Percentiles rank a stretch among this genome's conserved stretches.
Evolutionary conservation across 2,797 vertebrate species (phyloP).

Genomic region (Aeoliscus strigatus): DNA sequence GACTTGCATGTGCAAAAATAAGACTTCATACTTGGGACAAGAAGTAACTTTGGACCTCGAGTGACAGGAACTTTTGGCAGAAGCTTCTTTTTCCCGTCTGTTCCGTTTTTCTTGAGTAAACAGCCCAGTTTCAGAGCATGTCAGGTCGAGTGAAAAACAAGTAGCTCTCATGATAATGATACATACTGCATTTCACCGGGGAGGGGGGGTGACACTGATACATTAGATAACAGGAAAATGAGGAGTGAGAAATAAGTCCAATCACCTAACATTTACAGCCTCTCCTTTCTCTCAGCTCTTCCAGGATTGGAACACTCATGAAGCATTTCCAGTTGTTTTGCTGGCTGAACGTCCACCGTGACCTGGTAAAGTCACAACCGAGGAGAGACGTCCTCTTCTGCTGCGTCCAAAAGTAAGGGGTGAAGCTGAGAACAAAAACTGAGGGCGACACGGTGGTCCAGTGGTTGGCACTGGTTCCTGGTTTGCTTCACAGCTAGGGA

Average conservation of each 20-base stretch:
- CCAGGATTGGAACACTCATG: conserved; percentile 18
- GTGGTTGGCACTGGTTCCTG: no score
- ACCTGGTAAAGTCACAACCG: no score
- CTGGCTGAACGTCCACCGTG: conserved; percentile 18
- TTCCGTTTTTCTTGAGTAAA: conserved; percentile 54
- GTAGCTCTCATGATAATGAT: conserved; percentile 44
- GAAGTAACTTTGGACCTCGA: conserved; percentile 3
- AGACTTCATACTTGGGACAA: background rate
- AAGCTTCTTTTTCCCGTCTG: conserved; percentile 33
- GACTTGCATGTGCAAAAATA: no score
- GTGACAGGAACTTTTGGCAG: conserved; percentile 27
- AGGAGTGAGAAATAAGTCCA: conserved; percentile 23
- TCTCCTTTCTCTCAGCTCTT: conserved; percentile 9
- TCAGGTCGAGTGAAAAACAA: conserved; percentile 72
- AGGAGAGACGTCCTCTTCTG: no score
- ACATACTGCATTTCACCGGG: conserved; percentile 32
- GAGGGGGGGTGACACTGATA: conserved; percentile 28
- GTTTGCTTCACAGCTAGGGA: no score
- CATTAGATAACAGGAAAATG: conserved; percentile 24
- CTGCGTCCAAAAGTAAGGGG: no score
- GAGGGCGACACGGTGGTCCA: no score
- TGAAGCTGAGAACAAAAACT: no score
- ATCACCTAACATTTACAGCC: conserved; percentile 25
- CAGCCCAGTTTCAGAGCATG: conserved; percentile 63
- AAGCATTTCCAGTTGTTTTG: conserved; percentile 29